Base-by-base conservation (phyloP, 2,797 vertebrate species). In the Octomys mimax region DNA sequence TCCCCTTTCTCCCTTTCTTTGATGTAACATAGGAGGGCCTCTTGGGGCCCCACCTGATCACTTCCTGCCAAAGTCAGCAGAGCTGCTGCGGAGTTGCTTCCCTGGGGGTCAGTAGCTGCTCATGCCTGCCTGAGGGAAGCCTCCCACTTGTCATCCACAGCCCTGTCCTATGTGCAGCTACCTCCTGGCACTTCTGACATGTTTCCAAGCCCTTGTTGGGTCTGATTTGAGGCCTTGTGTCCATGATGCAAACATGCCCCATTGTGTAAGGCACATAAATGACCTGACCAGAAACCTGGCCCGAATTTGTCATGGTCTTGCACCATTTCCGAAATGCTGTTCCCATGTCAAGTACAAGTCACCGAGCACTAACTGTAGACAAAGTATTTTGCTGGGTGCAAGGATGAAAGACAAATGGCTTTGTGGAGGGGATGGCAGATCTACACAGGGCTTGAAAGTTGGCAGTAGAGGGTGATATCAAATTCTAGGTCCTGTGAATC, bases 111-210 rank as follows among this genome's bases (percentile, higher is more conserved):
- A 19, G 57, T 24, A 7, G 84, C 66, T 77, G 70, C 49, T 78
- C 42, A 68, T 33, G 19, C 59, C 61, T 75, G 10, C 57, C 24
- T 12, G n/a, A 4, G 16, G 83, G 14, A 28, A 42, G 31, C 11
- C 21, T 62, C 61, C 85, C 21, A 7, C 11, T 33, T 14, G 11
- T 31, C 73, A 9, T 64, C 79, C n/a, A 21, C 10, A 2, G 28
- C n/a, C 80, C 62, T 14, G 11, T 39, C 31, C 3, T 4, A 7
- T 1, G 6, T 52, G 2, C 5, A 4, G 0, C 49, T 1, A 0
- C 3, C 19, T 39, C 1, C 46, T 31, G 66, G 46, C 1, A 0
- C 36, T 84, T 82, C 61, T 52, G n/a, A n/a, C 77, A 42, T 26
- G 5, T 64, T 59, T 21, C 89, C 31, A 8, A 49, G 70, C 64